Conservation (phyloP, 2,888 invertebrate genomes). For the Bimastos eiseni region DNA sequence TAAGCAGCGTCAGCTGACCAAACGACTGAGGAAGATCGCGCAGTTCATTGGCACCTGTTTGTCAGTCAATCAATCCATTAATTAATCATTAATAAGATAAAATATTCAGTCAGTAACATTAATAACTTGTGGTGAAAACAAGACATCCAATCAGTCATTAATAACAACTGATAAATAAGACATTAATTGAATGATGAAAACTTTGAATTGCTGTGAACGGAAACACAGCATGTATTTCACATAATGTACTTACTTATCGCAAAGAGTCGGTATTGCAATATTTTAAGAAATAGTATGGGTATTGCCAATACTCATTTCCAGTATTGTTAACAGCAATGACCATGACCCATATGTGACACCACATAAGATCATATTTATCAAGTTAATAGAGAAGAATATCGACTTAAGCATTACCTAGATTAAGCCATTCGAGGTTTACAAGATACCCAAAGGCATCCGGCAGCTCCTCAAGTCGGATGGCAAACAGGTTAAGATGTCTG, state of each 20-base stretch:
- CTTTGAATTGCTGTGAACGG: too few species aligned
- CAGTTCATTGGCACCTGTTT: constrained; percentile 52
- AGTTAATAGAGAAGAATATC: too few species aligned
- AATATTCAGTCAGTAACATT: not conserved
- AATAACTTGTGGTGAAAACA: not conserved
- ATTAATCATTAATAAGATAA: too few species aligned
- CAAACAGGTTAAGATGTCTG: constrained; percentile 49
- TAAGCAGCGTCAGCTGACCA: constrained; percentile 47
- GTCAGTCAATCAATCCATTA: not conserved
- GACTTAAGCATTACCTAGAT: constrained; percentile 48
- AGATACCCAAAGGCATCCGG: constrained; percentile 53
- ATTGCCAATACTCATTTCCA: too few species aligned
- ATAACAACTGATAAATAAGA: not conserved
- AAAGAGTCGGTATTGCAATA: too few species aligned
- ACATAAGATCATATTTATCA: too few species aligned
- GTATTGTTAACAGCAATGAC: too few species aligned
- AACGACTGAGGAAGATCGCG: constrained; percentile 54
- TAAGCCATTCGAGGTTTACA: constrained; percentile 49
- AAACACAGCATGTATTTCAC: too few species aligned
- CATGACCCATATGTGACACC: too few species aligned
- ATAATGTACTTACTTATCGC: too few species aligned
- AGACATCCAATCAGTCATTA: not conserved
- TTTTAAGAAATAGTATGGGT: too few species aligned
- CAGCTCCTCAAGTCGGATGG: constrained; percentile 51
- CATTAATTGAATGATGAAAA: not conserved